Conservation (phyloP, 2,113 vertebrate genomes). For the Psittacara wagleri region DNA sequence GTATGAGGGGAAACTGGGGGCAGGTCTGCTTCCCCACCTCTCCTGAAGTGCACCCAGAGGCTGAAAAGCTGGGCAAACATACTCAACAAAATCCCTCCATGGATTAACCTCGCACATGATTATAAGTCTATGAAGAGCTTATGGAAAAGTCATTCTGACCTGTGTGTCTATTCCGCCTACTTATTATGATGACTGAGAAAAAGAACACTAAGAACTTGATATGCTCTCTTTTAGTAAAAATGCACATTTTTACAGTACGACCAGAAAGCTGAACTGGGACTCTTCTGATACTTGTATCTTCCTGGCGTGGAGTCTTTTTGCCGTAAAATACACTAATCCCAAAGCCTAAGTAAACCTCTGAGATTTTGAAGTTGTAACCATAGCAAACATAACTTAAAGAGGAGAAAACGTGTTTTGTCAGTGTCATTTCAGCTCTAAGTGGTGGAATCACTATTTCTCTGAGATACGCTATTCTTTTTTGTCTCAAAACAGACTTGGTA, state of each 20-base stretch:
- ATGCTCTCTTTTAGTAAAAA: constrained; percentile 48
- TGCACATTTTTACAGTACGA: constrained; percentile 43
- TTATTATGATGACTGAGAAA: constrained; percentile 43
- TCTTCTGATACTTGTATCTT: constrained; percentile 42
- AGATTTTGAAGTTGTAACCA: constrained; percentile 54
- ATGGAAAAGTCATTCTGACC: constrained; percentile 45
- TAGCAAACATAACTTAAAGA: constrained; percentile 57
- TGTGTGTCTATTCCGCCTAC: neutral
- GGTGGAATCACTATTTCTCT: constrained; percentile 22
- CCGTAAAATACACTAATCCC: constrained; percentile 49
- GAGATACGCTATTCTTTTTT: neutral
- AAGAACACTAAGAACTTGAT: constrained; percentile 54
- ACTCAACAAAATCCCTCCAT: neutral
- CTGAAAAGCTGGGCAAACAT: neutral
- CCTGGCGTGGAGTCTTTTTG: constrained; percentile 48
- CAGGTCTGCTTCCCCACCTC: neutral
- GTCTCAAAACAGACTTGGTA: constrained; percentile 31
- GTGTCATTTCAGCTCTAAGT: constrained; percentile 45
- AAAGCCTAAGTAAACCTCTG: constrained; percentile 49
- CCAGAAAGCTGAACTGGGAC: constrained; percentile 19
- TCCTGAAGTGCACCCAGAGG: neutral
- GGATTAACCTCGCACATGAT: neutral
- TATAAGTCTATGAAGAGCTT: neutral
- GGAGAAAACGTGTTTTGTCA: constrained; percentile 46
- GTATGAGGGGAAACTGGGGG: fast-evolving